phyloP scores from a whole-genome alignment of 2,888 invertebrate genomes.

The Temnothorax unifasciatus region DNA sequence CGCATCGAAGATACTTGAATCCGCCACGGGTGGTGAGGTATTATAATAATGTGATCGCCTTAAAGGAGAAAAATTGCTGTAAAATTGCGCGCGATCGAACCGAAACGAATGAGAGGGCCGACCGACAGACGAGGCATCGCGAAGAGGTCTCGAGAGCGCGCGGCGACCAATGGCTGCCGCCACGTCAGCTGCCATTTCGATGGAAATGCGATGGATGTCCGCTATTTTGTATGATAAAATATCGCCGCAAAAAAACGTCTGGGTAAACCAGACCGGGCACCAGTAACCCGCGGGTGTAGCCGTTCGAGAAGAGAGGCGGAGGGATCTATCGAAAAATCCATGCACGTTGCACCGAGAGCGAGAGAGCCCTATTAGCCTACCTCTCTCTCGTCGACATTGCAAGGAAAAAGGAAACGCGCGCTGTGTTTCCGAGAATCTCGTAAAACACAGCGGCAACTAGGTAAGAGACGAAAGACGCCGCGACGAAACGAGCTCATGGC shows the following conservation, averaged over 20 bases:
- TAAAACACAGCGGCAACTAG: conserved; percentile 8
- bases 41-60: conserved; percentile 82
- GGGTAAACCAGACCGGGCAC: conserved; percentile 59
- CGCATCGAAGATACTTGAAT: conserved; percentile 49
- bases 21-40: conserved; percentile 70
- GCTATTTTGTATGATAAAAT: conserved; percentile 84
- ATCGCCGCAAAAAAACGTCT: conserved; percentile 78
- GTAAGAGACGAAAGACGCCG: conserved; percentile 4
- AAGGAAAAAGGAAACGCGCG: not conserved
- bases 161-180: conserved; percentile 79
- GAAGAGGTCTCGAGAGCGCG: conserved; percentile 61
- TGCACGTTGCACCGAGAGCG: conserved; percentile 21
- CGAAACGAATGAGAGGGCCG: conserved; percentile 65
- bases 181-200: conserved; percentile 84
- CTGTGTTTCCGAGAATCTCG: conserved; percentile 3
- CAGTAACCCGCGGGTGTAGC: conserved; percentile 57
- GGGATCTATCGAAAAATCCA: conserved; percentile 21
- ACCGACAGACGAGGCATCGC: conserved; percentile 64
- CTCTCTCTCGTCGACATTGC: conserved; percentile 4
- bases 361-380: conserved; percentile 30
- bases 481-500: not conserved
- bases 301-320: conserved; percentile 29
- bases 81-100: conserved; percentile 84
- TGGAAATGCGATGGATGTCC: conserved; percentile 84
- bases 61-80: conserved; percentile 85